phyloP scores from a whole-genome alignment of 1,140 invertebrate species.

The Papilio dardanus region DNA sequence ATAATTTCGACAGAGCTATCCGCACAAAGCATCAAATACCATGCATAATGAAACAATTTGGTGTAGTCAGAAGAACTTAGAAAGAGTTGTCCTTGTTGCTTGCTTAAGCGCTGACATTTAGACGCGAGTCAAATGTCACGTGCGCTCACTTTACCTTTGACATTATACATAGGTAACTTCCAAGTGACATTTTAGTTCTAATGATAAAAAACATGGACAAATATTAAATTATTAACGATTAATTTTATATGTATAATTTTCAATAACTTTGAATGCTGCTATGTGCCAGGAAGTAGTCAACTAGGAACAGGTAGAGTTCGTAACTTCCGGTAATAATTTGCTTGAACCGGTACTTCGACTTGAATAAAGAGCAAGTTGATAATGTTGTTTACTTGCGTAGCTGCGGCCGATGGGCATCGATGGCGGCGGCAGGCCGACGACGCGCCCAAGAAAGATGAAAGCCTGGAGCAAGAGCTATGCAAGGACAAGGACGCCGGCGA shows the following conservation, averaged over 20 bases:
- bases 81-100: conserved; percentile 81
- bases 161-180: conserved; percentile 71
- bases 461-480: conserved; percentile 93
- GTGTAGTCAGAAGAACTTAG: conserved; percentile 75
- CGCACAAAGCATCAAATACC: conserved; percentile 74
- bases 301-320: conserved; percentile 27
- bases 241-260: conserved; percentile 20
- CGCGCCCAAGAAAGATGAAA: conserved; percentile 90
- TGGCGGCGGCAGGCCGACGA: conserved; percentile 82
- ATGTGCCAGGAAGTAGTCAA: conserved; percentile 11
- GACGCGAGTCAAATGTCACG: conserved; percentile 77
- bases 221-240: conserved; percentile 41
- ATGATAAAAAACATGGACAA: conserved; percentile 55
- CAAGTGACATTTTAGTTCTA: conserved; percentile 73
- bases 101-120: conserved; percentile 81
- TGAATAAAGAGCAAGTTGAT: conserved; percentile 38
- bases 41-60: conserved; percentile 76
- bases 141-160: conserved; percentile 74
- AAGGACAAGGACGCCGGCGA: conserved; percentile 97
- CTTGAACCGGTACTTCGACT: neutral
- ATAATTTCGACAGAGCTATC: conserved; percentile 71
- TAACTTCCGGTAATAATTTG: conserved; percentile 38
- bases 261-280: conserved; percentile 20
- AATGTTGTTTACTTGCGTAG: conserved; percentile 46
- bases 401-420: conserved; percentile 67